Evolutionary conservation across 2,797 vertebrate species (phyloP).

Genomic region (Echeneis naucrates): DNA sequence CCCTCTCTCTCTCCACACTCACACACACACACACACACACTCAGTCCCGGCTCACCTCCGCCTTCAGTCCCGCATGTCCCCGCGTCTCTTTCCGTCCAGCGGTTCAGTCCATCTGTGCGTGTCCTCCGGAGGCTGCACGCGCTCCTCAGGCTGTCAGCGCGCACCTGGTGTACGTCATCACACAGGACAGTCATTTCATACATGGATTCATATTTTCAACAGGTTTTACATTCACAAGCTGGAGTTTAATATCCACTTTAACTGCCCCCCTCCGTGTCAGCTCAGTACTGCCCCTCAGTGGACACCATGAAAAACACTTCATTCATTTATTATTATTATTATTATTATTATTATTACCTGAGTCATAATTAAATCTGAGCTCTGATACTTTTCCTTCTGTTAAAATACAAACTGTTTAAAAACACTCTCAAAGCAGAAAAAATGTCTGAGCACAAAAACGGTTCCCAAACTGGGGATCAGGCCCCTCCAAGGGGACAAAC

Average conservation of each 20-base stretch:
- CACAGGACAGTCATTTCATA: neutral
- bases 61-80: conserved; percentile 39
- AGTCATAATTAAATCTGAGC: too few species aligned
- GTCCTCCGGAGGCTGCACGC: conserved; percentile 40
- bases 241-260: neutral
- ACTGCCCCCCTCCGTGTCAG: too few species aligned
- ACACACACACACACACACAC: neutral
- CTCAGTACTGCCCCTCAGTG: conserved; percentile 36
- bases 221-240: conserved; percentile 9
- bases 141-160: conserved; percentile 35
- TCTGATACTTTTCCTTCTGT: too few species aligned
- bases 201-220: conserved; percentile 33
- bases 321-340: too few species aligned
- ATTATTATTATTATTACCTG: too few species aligned
- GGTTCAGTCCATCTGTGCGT: conserved; percentile 62
- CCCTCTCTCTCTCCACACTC: neutral
- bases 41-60: conserved; percentile 42
- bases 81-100: conserved; percentile 64
- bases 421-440: neutral
- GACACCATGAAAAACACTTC: conserved; percentile 16
- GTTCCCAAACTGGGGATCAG: neutral
- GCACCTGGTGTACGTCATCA: conserved; percentile 63
- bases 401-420: too few species aligned
- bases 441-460: neutral
- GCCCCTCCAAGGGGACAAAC: neutral